Evolutionary conservation across 2,888 invertebrate genomes (phyloP), one percentile per base, ranked within the genome.

Genomic region (Tetragnatha montana): DNA sequence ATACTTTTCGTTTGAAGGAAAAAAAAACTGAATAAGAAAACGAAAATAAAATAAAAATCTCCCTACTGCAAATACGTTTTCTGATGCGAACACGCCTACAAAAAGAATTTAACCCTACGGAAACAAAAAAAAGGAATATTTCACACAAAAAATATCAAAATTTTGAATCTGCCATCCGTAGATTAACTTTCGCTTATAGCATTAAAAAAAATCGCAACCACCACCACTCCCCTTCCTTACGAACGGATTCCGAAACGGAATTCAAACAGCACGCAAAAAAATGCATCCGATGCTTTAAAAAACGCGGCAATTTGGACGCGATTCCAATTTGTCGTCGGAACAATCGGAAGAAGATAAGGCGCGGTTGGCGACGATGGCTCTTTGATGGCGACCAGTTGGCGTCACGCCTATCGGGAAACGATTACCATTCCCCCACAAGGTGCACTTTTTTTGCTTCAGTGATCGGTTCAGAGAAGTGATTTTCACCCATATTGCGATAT

Each of bases 341-440:
- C 60, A 60, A 35, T 75, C n/a, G 47, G 17, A 76, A 49, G 50
- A 17, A 76, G 76, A 76, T 76, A 76, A 76, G 76, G 10, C 49
- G 76, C 76, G 50, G 14, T 76, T 76, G 76, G 49, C 19, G 50
- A 50, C 49, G 50, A 76, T 76, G 76, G 49, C 49, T 76, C 19
- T 50, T 76, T 76, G 76, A 76, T 76, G 76, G 49, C 50, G 76
- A 50, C 49, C 76, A 47, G 76, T 50, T 76, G 50, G 50, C 49
- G 76, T 76, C 50, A 76, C 50, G 17, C 60, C n/a, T 82, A 82
- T 82, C 35, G 82, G 82, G 73, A 82, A 82, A 82, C 82, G 82
- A 82, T 82, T 82, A 82, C 82, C 73, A 82, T 82, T 82, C 35
- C 35, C 35, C 35, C 35, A 35, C 35, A 35, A 35, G 35, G 35